Evolutionary conservation across 2,888 invertebrate genomes (phyloP), one percentile per base, ranked within the genome.

Genomic region (Leptopilina syphax): DNA sequence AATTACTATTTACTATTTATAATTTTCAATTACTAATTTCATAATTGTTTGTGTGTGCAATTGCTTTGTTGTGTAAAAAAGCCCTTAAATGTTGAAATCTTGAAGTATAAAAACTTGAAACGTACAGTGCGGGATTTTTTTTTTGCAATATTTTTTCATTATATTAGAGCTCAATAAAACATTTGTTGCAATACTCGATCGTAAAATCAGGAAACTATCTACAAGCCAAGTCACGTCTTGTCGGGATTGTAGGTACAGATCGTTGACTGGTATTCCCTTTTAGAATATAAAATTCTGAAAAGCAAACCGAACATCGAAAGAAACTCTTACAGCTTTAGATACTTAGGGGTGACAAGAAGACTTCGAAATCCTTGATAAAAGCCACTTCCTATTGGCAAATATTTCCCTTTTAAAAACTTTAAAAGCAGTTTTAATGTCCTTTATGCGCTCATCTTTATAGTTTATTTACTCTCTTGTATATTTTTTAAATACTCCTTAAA

Each of bases 241-340:
- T 9, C 41, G 54, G 73, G 73, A 73, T 73, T 73, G 57, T 73
- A 41, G 57, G 73, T 73, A 73, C 73, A 73, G 73, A 73, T 73
- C 73, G 57, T 73, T 73, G 73, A 73, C 73, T 73, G 57, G 73
- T 57, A 41, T 73, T 73, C 34, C 54, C 57, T 10, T n/a, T 57
- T n/a, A 34, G 73, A 73, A 73, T 73, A 73, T 34, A 73, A 73
- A 73, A 60, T 73, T 34, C 18, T 57, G 73, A 41, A 73, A 73
- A 27, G 73, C 27, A 57, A 57, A 73, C 73, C 34, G 8, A 73
- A 57, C 10, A 18, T 73, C n/a, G 34, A 73, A 57, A 41, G 41
- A 57, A 66, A 60, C 57, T 73, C 70, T 3, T 8, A 1, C 27
- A 27, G 54, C 50, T 70, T 73, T 9, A 73, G n/a, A 73, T 57